Evolutionary conservation across 2,888 invertebrate genomes (phyloP).

Genomic region (Mantis religiosa): DNA sequence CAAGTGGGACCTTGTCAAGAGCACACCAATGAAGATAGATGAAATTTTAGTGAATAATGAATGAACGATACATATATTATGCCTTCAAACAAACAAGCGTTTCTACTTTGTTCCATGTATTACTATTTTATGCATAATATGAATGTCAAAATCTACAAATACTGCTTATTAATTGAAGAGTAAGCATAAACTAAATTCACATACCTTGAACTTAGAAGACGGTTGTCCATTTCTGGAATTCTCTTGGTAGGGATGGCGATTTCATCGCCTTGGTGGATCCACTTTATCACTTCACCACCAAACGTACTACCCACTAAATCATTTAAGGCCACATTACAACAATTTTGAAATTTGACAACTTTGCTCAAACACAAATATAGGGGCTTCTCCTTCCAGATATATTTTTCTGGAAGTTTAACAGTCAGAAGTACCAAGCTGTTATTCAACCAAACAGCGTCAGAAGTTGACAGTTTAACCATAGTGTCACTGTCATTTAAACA

Average conservation of each 20-base stretch:
- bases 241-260: slow-evolving; percentile 25
- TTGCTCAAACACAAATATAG: slow-evolving; percentile 20
- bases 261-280: slow-evolving; percentile 34
- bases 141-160: not conserved
- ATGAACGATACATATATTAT: too few relatives aligned
- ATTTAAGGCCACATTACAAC: slow-evolving; percentile 18
- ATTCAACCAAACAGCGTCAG: slow-evolving; percentile 30
- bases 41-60: too few relatives aligned
- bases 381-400: slow-evolving; percentile 6
- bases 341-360: slow-evolving; percentile 13
- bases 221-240: not conserved
- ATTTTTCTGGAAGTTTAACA: slow-evolving; percentile 27
- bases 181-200: not conserved
- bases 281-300: slow-evolving; percentile 34
- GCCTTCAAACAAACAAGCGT: too few relatives aligned
- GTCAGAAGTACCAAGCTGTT: slow-evolving; percentile 29
- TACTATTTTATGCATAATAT: not conserved
- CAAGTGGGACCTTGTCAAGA: too few relatives aligned
- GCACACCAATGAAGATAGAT: too few relatives aligned
- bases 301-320: slow-evolving; percentile 28
- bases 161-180: not conserved
- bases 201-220: not conserved
- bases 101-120: too few relatives aligned
- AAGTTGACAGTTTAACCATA: slow-evolving; percentile 21
- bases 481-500: slow-evolving; percentile 22